Base-by-base conservation (phyloP, 2,888 invertebrate species). In the Diarsia mendica region DNA sequence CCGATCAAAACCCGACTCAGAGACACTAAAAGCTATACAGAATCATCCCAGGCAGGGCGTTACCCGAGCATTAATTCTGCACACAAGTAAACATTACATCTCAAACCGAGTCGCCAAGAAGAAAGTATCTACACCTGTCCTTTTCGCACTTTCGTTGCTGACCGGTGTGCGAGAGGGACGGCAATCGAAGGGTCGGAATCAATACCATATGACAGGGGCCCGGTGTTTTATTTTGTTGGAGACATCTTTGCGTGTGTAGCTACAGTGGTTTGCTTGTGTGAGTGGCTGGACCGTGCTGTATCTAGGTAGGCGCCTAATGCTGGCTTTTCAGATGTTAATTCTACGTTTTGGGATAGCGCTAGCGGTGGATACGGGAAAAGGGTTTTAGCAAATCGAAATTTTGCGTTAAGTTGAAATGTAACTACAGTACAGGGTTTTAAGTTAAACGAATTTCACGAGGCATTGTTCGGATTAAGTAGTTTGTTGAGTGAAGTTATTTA, bases 181-280 rank as follows among this genome's bases (percentile, higher is more conserved):
- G 86, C 88, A 88, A 87, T 85, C 83, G 85, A 91, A 92, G 90
- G 93, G 91, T 92, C 91, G 91, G 94, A 96, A 95, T 96, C 96
- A 94, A 96, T 96, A 95, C 93, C 91, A 93, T 91, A 94, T 94
- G 94, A 95, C 94, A 94, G 88, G 88, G 90, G 90, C 91, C 91
- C 90, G 89, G 87, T 93, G 94, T 94, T 95, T 95, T 95, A 95
- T 95, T 95, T 94, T 92, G 92, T 90, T 89, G 94, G 92, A 90
- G 94, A 95, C 94, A 94, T 93, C 93, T 93, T 90, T 89, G 85
- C 87, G 86, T 88, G 85, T 80, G 83, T 82, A 71, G 85, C 83
- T 81, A 77, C 81, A 77, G 77, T 72, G 67, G 71, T 84, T 76
- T 84, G 70, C 67, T 64, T 83, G 87, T 88, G 90, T 89, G 87